phyloP scores from a whole-genome alignment of 2,797 vertebrate genomes.

The Enteromius paludinosus region DNA sequence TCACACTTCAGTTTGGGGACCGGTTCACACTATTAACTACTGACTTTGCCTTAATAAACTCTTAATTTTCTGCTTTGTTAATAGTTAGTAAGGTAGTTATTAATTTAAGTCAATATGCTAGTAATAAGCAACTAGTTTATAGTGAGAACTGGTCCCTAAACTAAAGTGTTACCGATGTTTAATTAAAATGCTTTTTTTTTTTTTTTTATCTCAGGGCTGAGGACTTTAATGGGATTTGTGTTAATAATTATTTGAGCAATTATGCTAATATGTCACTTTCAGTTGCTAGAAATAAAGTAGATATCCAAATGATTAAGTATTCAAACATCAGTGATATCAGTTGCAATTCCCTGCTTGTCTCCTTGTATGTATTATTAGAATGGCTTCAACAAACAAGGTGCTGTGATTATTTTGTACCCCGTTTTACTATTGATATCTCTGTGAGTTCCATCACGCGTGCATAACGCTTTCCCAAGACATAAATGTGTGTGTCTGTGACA shows the following conservation, averaged over 20 bases:
- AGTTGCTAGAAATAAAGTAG: not conserved
- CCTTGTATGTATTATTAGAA: not conserved
- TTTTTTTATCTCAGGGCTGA: not conserved
- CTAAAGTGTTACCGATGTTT: not conserved
- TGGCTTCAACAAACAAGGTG: not conserved
- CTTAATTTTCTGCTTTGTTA: not conserved
- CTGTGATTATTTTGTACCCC: not conserved
- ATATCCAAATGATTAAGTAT: not conserved
- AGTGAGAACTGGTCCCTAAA: not conserved
- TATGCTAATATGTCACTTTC: not conserved
- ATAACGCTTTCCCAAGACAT: not conserved
- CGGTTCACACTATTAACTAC: not conserved
- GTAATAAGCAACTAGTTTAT: not conserved
- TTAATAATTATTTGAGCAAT: not conserved
- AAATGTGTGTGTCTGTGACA: conserved; percentile 49
- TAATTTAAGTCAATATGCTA: not conserved
- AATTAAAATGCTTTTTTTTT: not conserved
- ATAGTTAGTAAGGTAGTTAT: not conserved
- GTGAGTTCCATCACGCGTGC: conserved; percentile 1
- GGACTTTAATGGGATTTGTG: not conserved
- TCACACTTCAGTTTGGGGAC: not conserved
- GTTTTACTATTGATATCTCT: conserved; percentile 45
- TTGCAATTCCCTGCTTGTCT: conserved; percentile 1
- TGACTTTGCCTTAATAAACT: not conserved
- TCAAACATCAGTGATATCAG: not conserved